Evolutionary conservation across 2,888 invertebrate species (phyloP).

Genomic region (Dasysyrphus albostriatus): DNA sequence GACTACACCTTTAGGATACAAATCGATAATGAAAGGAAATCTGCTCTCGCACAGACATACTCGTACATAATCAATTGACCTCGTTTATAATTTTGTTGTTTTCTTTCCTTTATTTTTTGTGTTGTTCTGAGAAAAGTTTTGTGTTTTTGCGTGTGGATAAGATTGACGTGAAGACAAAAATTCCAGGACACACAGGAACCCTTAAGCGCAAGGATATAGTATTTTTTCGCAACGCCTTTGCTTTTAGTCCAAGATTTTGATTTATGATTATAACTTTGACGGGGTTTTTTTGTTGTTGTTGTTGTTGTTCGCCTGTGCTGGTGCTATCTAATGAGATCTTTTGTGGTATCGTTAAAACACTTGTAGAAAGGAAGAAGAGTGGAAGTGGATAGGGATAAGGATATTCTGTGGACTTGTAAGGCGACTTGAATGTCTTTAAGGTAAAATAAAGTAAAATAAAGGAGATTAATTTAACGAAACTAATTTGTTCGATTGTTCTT

Average conservation of each 20-base stretch:
- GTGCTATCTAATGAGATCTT: slow-evolving; percentile 6
- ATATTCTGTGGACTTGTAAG: background rate
- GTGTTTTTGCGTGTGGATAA: slow-evolving; percentile 19
- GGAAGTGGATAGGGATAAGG: background rate
- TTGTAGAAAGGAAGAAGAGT: background rate
- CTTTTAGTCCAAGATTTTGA: slow-evolving; percentile 23
- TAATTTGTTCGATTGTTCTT: background rate
- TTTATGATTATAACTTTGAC: slow-evolving; percentile 32
- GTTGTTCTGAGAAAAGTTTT: too few relatives aligned
- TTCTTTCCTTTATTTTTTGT: background rate
- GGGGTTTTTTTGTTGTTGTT: background rate
- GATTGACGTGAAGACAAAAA: slow-evolving; percentile 31
- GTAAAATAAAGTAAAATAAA: background rate
- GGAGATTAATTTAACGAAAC: background rate
- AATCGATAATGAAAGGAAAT: slow-evolving; percentile 40
- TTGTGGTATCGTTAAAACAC: background rate
- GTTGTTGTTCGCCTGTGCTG: background rate
- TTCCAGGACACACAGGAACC: slow-evolving; percentile 20
- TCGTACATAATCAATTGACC: slow-evolving; percentile 45
- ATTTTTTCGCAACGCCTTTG: slow-evolving; percentile 3
- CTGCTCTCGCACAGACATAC: slow-evolving; percentile 18
- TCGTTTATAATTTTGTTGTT: background rate
- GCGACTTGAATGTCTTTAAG: background rate
- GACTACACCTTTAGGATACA: slow-evolving; percentile 20
- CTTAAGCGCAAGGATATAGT: slow-evolving; percentile 12